These are phyloP conservation scores for Exocentrus adspersus DNA, from an alignment of 2,888 invertebrate species.

Conservation along the genomic window DNA sequence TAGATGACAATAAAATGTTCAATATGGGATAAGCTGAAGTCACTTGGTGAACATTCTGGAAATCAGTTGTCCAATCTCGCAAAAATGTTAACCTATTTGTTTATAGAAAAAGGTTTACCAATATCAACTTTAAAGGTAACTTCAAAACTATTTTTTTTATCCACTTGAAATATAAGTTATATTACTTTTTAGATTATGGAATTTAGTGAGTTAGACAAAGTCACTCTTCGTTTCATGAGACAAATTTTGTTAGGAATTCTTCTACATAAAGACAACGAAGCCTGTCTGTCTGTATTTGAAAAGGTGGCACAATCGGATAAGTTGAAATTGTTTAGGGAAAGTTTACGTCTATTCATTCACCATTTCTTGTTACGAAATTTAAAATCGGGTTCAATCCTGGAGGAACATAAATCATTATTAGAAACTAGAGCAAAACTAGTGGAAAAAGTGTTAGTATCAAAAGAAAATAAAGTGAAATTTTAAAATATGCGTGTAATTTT, in stretches of 20 bases:
- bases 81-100: slow-evolving; percentile 80
- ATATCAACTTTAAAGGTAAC: slow-evolving; percentile 86
- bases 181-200: slow-evolving; percentile 74
- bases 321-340: slow-evolving; percentile 83
- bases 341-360: slow-evolving; percentile 84
- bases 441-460: slow-evolving; percentile 70
- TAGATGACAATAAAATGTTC: slow-evolving; percentile 89
- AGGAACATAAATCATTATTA: slow-evolving; percentile 65
- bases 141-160: neutral
- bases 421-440: slow-evolving; percentile 71
- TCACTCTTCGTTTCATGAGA: slow-evolving; percentile 80
- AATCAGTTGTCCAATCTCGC: slow-evolving; percentile 79
- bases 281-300: slow-evolving; percentile 73
- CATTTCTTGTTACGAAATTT: slow-evolving; percentile 82
- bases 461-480: slow-evolving; percentile 34
- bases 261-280: slow-evolving; percentile 71
- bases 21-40: slow-evolving; percentile 92
- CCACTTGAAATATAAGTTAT: neutral
- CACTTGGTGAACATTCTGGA: slow-evolving; percentile 72
- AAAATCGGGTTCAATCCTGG: slow-evolving; percentile 63
- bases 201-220: slow-evolving; percentile 85
- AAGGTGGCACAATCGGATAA: slow-evolving; percentile 78
- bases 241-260: slow-evolving; percentile 81
- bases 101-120: slow-evolving; percentile 80
- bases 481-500: too few relatives aligned